Evolutionary conservation across 2,888 invertebrate species (phyloP).

Genomic region (Apoderus coryli): DNA sequence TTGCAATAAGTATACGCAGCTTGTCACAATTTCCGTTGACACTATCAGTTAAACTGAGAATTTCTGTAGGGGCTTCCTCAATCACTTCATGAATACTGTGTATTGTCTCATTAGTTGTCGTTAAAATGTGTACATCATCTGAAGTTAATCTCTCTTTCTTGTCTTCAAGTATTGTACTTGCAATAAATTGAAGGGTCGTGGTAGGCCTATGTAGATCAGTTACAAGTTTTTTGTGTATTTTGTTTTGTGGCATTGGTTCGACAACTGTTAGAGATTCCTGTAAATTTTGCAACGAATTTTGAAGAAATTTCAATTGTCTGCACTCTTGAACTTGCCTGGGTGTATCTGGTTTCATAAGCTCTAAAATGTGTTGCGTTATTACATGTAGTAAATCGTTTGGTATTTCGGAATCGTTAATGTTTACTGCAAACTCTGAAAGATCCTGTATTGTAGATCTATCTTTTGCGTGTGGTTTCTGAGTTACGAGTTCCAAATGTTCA

Average conservation of each 20-base stretch:
- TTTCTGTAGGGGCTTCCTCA: constrained; percentile 14
- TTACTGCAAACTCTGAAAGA: constrained; percentile 12
- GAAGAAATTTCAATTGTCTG: constrained; percentile 21
- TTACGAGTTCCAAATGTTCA: constrained; percentile 14
- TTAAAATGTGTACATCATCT: constrained; percentile 26
- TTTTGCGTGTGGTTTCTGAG: constrained; percentile 10
- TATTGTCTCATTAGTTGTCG: constrained; percentile 23
- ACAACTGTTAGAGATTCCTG: constrained; percentile 23
- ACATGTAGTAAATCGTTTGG: constrained; percentile 14
- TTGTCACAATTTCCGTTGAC: constrained; percentile 18
- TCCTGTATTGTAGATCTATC: constrained; percentile 12
- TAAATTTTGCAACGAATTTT: constrained; percentile 24
- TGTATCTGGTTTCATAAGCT: constrained; percentile 17
- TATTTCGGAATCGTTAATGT: no score
- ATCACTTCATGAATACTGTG: constrained; percentile 23
- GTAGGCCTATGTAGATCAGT: constrained; percentile 28
- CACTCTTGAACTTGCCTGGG: constrained; percentile 13
- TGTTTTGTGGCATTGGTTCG: constrained; percentile 20
- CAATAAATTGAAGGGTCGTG: constrained; percentile 28
- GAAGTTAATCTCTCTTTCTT: constrained; percentile 24
- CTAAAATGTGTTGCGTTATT: constrained; percentile 16
- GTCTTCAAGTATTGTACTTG: constrained; percentile 25
- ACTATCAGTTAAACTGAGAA: constrained; percentile 12
- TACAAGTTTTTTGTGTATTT: constrained; percentile 22
- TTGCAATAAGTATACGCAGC: constrained; percentile 22